phyloP scores from a whole-genome alignment of 2,888 invertebrate species.

The Oxycera nigricornis region DNA sequence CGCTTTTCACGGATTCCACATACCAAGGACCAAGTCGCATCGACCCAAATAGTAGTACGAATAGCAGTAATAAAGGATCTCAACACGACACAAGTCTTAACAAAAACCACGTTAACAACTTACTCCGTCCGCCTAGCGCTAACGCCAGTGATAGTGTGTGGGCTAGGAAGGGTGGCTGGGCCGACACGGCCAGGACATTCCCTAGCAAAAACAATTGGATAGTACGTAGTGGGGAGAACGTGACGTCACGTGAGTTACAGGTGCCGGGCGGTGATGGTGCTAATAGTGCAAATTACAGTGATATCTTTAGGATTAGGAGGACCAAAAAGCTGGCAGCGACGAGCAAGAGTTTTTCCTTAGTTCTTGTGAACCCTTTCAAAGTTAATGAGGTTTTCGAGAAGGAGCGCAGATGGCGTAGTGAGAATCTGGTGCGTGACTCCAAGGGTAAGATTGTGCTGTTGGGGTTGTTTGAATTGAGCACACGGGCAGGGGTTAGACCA shows the following conservation, averaged over 20 bases:
- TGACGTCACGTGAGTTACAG: slow-evolving; percentile 13
- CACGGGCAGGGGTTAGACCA: slow-evolving; percentile 68
- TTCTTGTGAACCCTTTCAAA: slow-evolving; percentile 54
- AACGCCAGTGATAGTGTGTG: background rate
- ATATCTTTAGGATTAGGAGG: slow-evolving; percentile 31
- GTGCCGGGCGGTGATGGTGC: slow-evolving; percentile 31
- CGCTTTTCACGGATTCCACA: background rate
- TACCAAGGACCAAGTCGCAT: slow-evolving; percentile 25
- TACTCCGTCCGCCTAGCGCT: slow-evolving; percentile 39
- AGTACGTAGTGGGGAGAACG: background rate
- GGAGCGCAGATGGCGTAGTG: slow-evolving; percentile 52
- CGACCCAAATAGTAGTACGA: slow-evolving; percentile 29
- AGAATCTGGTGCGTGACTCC: slow-evolving; percentile 38
- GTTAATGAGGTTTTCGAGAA: slow-evolving; percentile 62
- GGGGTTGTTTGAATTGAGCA: slow-evolving; percentile 81
- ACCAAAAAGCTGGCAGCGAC: slow-evolving; percentile 35
- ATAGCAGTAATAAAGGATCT: slow-evolving; percentile 13
- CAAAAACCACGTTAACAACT: slow-evolving; percentile 41
- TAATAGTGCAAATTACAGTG: slow-evolving; percentile 41
- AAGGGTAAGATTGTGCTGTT: slow-evolving; percentile 70
- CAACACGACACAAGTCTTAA: slow-evolving; percentile 37
- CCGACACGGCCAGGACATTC: background rate
- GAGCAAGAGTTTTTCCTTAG: slow-evolving; percentile 45
- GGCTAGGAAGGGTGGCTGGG: background rate
- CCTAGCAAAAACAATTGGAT: background rate